Evolutionary conservation across 2,113 vertebrate genomes (phyloP).

Genomic region (Elaphurus davidianus): DNA sequence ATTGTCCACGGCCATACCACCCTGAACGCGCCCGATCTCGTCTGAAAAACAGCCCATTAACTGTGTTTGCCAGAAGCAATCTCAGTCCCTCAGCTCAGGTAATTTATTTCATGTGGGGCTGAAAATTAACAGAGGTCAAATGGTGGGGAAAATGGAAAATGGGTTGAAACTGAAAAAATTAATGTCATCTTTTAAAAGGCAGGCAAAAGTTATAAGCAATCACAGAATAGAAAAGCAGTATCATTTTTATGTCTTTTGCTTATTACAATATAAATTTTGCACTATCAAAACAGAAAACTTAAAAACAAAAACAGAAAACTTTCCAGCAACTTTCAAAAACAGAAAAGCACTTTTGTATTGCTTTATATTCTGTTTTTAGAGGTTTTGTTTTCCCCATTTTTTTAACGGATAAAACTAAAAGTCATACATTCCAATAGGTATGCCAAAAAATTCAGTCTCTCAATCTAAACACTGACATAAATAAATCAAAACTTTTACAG

Average conservation of each 20-base stretch:
- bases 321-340: background rate
- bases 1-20: background rate
- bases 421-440: background rate
- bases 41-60: slow-evolving; percentile 35
- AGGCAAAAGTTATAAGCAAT: background rate
- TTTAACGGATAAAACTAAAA: background rate
- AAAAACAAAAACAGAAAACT: background rate
- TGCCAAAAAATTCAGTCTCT: background rate
- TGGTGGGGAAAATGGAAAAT: background rate
- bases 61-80: slow-evolving; percentile 15
- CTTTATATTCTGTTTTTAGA: background rate
- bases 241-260: background rate
- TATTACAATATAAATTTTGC: background rate
- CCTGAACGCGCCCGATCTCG: too few species aligned
- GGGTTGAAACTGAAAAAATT: background rate
- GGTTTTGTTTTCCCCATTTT: background rate
- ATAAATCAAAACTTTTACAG: background rate
- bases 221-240: background rate
- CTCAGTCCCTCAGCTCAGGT: background rate
- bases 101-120: slow-evolving; percentile 34
- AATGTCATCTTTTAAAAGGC: background rate
- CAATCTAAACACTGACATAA: background rate
- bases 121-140: slow-evolving; percentile 43
- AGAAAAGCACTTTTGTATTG: background rate
- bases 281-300: background rate